Evolutionary conservation across 2,888 invertebrate species (phyloP).

Genomic region (Eugnorisma glareosa): DNA sequence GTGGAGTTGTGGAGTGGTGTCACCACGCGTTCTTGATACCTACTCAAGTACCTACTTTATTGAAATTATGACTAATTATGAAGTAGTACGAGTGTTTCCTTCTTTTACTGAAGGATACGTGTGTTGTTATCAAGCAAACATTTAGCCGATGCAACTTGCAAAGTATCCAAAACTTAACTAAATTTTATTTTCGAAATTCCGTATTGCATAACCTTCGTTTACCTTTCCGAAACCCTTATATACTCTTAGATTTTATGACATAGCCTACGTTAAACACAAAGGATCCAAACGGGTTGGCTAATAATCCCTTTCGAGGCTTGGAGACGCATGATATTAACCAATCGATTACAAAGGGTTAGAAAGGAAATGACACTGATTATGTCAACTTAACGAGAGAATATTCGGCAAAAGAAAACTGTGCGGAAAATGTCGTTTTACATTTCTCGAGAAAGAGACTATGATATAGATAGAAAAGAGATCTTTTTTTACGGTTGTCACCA

Average conservation of each 20-base stretch:
- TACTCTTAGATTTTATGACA: conserved; percentile 9
- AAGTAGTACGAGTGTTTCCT: background rate
- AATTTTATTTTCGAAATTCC: background rate
- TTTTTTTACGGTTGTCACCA: no score
- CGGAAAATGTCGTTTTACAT: background rate
- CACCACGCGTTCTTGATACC: conserved; percentile 7
- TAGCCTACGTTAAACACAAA: background rate
- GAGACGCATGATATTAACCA: conserved; percentile 8
- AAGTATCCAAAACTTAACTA: background rate
- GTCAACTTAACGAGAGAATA: background rate
- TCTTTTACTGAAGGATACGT: background rate
- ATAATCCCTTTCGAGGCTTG: conserved; percentile 17
- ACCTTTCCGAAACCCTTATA: background rate
- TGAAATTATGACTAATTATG: conserved; percentile 19
- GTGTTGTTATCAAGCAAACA: background rate
- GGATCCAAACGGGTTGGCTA: conserved; percentile 3
- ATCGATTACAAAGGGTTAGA: conserved; percentile 18
- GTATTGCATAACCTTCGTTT: background rate
- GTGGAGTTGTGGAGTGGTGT: background rate
- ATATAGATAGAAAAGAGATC: background rate
- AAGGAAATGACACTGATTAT: background rate
- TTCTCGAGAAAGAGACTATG: background rate
- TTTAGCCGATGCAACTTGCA: background rate
- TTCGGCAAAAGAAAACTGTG: background rate
- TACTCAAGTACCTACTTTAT: conserved; percentile 7